phyloP scores from a whole-genome alignment of 2,113 vertebrate genomes.

The Nycticorax nycticorax region DNA sequence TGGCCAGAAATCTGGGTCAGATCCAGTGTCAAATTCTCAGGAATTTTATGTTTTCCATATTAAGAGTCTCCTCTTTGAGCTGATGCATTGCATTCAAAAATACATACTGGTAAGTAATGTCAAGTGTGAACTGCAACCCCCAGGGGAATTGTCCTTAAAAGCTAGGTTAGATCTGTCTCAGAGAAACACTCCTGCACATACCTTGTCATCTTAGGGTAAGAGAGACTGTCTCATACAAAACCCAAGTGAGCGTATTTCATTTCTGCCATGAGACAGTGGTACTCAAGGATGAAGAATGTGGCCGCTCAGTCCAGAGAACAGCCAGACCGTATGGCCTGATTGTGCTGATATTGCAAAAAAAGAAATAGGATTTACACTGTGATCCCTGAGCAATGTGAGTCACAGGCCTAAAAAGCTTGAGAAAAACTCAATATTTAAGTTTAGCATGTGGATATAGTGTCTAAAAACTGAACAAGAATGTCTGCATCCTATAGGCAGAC shows the following conservation, averaged over 20 bases:
- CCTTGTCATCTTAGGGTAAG: not conserved
- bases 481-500: not conserved
- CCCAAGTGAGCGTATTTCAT: not conserved
- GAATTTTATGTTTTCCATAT: not conserved
- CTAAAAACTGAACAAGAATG: not conserved
- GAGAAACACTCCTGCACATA: not conserved
- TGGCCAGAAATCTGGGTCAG: constrained; percentile 1
- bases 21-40: not conserved
- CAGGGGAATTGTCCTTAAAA: not conserved
- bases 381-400: not conserved
- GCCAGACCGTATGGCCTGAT: accelerated
- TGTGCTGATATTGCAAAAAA: not conserved
- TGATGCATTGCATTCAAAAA: not conserved
- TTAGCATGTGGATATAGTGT: not conserved
- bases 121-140: not conserved
- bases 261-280: not conserved
- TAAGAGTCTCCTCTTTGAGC: not conserved
- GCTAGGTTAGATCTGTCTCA: not conserved
- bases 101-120: not conserved
- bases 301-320: not conserved
- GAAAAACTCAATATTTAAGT: not conserved
- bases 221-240: not conserved
- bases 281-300: not conserved
- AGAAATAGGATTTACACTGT: not conserved
- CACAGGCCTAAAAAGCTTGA: not conserved